Evolutionary conservation across 2,797 vertebrate species (phyloP), one percentile per base, ranked within the genome.

Genomic region (Otus scops): DNA sequence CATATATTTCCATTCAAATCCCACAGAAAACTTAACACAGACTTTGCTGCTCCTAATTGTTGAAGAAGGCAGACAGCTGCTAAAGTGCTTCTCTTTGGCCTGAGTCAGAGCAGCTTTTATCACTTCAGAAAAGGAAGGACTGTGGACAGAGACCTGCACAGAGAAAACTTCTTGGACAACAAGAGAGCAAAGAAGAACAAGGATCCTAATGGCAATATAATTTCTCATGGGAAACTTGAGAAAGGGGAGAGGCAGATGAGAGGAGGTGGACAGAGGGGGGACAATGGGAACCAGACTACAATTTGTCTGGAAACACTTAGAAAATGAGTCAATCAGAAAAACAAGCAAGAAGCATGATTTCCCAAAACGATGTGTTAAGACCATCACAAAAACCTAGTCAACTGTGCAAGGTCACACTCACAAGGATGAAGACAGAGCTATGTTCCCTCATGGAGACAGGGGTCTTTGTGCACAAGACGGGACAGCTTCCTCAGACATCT

Each of bases 301-400:
- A 23, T 80, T 86, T 57, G 28, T 68, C 90, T 95, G 88, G 92
- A 93, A 97, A 70, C 23, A 36, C 57, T 94, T 68, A 57, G 38
- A 92, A 91, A 74, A 88, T 19, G n/a, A 93, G 69, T 60, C 36
- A 48, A 69, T 19, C 24, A 38, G 36, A 48, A 91, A 87, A 91
- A 68, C 24, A 93, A 91, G 56, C 75, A 88, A 67, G 51, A 21
- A 75, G 26, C 4, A 3, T 1, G 2, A 68, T 64, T 83, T 81
- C 27, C 43, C 69, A 45, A 85, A 91, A 28, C 41, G 54, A 30
- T 0, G 1, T 8, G 5, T 54, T 39, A 59, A 67, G 13, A 16
- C 32, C 50, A 23, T 59, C 32, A 23, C 24, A 67, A 67, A 65
- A 70, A 13, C 14, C 38, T 51, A 23, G 30, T 7, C 1, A 0